phyloP scores from a whole-genome alignment of 2,888 invertebrate species.

The Dynastes tityus region DNA sequence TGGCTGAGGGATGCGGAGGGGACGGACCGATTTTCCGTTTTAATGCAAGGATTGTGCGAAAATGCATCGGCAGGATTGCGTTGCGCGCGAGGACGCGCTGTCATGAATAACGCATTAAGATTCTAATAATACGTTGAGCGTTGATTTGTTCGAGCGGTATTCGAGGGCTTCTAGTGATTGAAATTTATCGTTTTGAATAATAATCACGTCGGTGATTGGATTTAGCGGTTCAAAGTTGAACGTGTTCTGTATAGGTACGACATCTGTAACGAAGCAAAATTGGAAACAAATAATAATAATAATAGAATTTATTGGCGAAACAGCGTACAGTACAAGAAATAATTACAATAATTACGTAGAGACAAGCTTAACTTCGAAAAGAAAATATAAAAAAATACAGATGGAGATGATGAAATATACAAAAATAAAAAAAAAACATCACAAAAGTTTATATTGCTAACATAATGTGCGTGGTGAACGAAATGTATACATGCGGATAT shows the following conservation, averaged over 20 bases:
- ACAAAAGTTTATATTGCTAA: too few relatives aligned
- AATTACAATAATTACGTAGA: too few relatives aligned
- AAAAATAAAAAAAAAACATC: too few relatives aligned
- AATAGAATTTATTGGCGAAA: too few relatives aligned
- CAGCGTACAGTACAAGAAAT: too few relatives aligned
- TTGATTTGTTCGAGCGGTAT: slow-evolving; percentile 37
- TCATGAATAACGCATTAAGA: slow-evolving; percentile 47
- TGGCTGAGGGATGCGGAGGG: background rate
- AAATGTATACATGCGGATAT: too few relatives aligned
- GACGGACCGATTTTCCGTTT: background rate
- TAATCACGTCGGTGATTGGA: background rate
- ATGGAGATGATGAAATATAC: too few relatives aligned
- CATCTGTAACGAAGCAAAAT: background rate
- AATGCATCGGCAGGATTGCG: slow-evolving; percentile 52
- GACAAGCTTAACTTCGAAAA: too few relatives aligned
- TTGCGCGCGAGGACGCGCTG: slow-evolving; percentile 23
- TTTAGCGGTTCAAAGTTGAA: background rate
- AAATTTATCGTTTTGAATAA: slow-evolving; percentile 13
- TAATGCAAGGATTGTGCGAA: slow-evolving; percentile 51
- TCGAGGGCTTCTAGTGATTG: slow-evolving; percentile 8
- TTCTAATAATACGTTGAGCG: slow-evolving; percentile 44
- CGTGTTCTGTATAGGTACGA: too few relatives aligned
- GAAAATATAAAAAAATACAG: too few relatives aligned
- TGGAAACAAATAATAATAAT: background rate
- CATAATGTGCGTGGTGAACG: too few relatives aligned